Percentiles rank a stretch among this genome's conserved stretches.
phyloP scores from a whole-genome alignment of 2,113 vertebrate genomes.

The Muntiacus muntjak region DNA sequence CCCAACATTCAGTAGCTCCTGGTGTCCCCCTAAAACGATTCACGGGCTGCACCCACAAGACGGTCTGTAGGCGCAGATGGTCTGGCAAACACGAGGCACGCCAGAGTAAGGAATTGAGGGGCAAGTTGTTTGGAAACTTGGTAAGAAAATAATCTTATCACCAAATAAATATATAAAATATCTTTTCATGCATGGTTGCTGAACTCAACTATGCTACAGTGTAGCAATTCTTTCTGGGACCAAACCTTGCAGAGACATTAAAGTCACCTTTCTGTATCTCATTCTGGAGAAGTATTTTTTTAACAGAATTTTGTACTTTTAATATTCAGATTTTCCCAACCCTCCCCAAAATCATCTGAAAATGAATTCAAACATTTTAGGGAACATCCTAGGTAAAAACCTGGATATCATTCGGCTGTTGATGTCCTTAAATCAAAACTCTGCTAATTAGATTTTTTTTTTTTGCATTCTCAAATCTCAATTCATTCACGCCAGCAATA shows the following conservation, averaged over 20 bases:
- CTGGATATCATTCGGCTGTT: neutral
- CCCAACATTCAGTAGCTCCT: neutral
- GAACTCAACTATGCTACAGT: neutral
- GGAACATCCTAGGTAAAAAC: neutral
- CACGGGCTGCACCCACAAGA: neutral
- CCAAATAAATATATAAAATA: neutral
- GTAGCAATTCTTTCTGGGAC: neutral
- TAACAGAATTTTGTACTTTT: conserved; percentile 40
- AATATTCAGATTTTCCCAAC: neutral
- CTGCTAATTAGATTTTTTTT: conserved; percentile 43
- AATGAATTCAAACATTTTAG: neutral
- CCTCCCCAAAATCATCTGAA: neutral
- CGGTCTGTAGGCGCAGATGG: neutral
- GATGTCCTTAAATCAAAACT: conserved; percentile 36
- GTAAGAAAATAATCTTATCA: neutral
- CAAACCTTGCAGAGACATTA: neutral
- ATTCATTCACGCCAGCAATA: conserved; percentile 54
- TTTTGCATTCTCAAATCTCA: conserved; percentile 50
- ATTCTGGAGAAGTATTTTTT: conserved; percentile 31
- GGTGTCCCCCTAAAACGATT: neutral
- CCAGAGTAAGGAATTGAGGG: neutral
- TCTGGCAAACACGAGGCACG: neutral
- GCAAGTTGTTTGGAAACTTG: conserved; percentile 32
- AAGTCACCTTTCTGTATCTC: conserved; percentile 48
- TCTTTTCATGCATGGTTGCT: neutral